These are phyloP conservation scores for Syngnathus acus DNA, from an alignment of 2,797 vertebrate species.

Conservation along the genomic window DNA sequence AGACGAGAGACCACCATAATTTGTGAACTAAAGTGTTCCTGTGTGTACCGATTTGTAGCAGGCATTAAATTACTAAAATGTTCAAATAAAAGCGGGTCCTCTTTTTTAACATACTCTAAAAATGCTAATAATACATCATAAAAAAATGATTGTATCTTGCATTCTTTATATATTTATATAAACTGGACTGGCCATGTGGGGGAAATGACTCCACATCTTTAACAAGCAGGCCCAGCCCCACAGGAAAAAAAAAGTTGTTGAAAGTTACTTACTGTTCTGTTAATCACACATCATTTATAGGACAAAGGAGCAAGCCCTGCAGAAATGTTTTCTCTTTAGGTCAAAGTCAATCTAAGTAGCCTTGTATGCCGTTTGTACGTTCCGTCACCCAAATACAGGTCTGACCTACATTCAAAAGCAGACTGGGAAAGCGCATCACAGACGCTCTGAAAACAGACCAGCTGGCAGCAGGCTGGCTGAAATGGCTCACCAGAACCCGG, in stretches of 20 bases:
- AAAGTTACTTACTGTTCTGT: not conserved
- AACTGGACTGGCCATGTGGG: not conserved
- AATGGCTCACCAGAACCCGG: constrained; percentile 26
- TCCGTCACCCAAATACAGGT: constrained; percentile 49
- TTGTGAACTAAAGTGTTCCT: constrained; percentile 1
- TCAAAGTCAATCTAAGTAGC: constrained; percentile 17
- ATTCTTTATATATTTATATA: not conserved
- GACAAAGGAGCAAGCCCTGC: not conserved
- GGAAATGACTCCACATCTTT: not conserved
- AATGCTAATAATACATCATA: not conserved
- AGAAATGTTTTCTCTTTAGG: constrained; percentile 5
- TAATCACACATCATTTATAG: not conserved
- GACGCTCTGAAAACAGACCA: constrained; percentile 48
- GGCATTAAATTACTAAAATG: not conserved
- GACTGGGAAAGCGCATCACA: constrained; percentile 36
- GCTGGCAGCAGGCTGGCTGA: constrained; percentile 38
- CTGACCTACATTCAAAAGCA: constrained; percentile 62
- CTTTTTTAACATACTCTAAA: not conserved
- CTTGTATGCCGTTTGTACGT: constrained; percentile 22
- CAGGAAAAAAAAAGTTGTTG: not conserved
- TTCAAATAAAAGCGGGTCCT: not conserved
- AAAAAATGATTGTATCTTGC: not conserved
- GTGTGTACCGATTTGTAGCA: not conserved
- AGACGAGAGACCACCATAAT: not conserved
- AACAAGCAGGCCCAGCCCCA: not conserved